Conservation (phyloP, 2,797 vertebrate genomes). For the Schizopygopsis pylzovi region DNA sequence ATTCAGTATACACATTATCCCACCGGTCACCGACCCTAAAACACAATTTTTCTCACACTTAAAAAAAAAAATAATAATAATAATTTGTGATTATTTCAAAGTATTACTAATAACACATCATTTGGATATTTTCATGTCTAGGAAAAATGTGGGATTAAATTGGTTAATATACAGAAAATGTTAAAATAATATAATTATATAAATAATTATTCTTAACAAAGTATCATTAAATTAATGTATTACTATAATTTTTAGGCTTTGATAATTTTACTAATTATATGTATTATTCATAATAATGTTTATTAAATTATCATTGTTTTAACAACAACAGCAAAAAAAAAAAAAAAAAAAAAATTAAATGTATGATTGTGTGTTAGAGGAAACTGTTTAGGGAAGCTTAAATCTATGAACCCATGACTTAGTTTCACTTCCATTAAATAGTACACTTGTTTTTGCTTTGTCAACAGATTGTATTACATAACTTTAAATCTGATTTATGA, state of each 20-base stretch:
- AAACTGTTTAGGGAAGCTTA: neutral
- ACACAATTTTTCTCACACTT: too few relatives aligned
- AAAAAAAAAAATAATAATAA: too few relatives aligned
- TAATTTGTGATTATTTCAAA: too few relatives aligned
- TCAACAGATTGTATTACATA: neutral
- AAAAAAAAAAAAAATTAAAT: too few relatives aligned
- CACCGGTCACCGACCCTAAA: too few relatives aligned
- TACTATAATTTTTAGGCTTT: neutral
- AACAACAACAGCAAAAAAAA: too few relatives aligned
- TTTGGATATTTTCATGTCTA: too few relatives aligned
- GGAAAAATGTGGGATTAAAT: too few relatives aligned
- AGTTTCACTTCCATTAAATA: constrained; percentile 33
- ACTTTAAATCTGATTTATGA: constrained; percentile 20
- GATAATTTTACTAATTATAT: neutral
- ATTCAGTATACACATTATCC: too few relatives aligned
- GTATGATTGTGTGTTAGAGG: neutral
- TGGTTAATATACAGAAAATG: neutral
- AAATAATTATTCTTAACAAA: too few relatives aligned
- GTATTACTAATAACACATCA: too few relatives aligned
- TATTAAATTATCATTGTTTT: neutral
- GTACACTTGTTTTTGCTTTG: neutral
- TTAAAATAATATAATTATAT: neutral
- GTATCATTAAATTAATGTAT: neutral
- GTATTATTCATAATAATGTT: neutral
- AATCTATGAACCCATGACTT: neutral